Percentiles rank a stretch among this genome's conserved stretches.
Conservation (phyloP, 2,888 invertebrate genomes). For the Pollenia griseotomentosa region DNA sequence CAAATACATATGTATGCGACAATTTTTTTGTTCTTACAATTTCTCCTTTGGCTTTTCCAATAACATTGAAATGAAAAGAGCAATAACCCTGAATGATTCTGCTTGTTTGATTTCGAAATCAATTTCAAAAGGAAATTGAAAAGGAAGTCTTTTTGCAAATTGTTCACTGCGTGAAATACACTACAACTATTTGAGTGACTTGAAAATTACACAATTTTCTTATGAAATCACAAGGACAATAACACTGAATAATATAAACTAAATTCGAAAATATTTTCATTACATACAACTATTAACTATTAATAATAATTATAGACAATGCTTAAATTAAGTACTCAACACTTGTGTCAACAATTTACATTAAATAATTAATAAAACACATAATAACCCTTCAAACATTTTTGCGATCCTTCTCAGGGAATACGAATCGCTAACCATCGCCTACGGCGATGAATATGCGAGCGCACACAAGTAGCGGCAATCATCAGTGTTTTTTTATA, state of each 20-base stretch:
- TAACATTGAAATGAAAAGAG: slow-evolving; percentile 12
- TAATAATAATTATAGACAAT: slow-evolving; percentile 5
- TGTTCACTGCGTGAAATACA: slow-evolving; percentile 17
- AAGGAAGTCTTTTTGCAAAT: slow-evolving; percentile 62
- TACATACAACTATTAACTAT: neutral
- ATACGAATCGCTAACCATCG: too few relatives aligned
- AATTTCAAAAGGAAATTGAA: slow-evolving; percentile 69
- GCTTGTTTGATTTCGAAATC: slow-evolving; percentile 28
- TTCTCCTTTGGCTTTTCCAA: slow-evolving; percentile 19
- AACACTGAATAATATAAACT: neutral
- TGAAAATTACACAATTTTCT: neutral
- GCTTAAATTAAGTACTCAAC: neutral
- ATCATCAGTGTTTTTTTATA: too few relatives aligned
- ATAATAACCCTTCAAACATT: too few relatives aligned
- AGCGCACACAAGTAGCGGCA: too few relatives aligned
- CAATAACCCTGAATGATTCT: slow-evolving; percentile 13
- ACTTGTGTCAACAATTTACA: slow-evolving; percentile 25
- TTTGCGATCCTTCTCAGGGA: too few relatives aligned
- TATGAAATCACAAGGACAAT: neutral
- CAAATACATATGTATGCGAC: neutral
- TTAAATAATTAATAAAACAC: neutral
- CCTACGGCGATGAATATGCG: too few relatives aligned
- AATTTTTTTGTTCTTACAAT: neutral
- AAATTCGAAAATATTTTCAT: neutral
- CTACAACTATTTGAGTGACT: slow-evolving; percentile 13